phyloP scores from a whole-genome alignment of 2,888 invertebrate species.

The Priocnemis perturbator region DNA sequence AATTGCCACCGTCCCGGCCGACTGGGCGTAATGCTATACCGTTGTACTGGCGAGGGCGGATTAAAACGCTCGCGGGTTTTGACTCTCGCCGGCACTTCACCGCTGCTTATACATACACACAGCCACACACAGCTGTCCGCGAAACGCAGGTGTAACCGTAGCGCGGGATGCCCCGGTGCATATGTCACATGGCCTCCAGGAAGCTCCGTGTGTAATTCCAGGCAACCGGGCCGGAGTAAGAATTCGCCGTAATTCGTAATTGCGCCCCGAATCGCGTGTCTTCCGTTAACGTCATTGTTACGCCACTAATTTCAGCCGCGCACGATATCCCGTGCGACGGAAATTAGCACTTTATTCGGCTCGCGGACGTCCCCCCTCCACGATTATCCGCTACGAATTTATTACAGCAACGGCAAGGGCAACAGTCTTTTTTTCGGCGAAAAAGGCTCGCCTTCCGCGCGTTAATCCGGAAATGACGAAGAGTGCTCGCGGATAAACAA shows the following conservation, averaged over 20 bases:
- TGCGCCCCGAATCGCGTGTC: too few species aligned
- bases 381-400: too few species aligned
- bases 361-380: background rate
- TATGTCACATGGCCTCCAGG: slow-evolving; percentile 28
- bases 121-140: background rate
- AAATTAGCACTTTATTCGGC: slow-evolving; percentile 20
- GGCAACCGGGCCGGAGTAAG: background rate
- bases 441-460: too few species aligned
- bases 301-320: too few species aligned
- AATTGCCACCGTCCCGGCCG: slow-evolving; percentile 45
- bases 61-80: slow-evolving; percentile 57
- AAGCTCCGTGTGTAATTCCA: slow-evolving; percentile 10
- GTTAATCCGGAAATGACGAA: too few species aligned
- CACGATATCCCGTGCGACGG: too few species aligned
- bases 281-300: too few species aligned
- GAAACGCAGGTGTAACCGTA: slow-evolving; percentile 6
- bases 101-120: slow-evolving; percentile 39
- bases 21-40: slow-evolving; percentile 37
- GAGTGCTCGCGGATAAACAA: too few species aligned
- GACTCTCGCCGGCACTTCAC: slow-evolving; percentile 41
- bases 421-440: too few species aligned
- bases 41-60: slow-evolving; percentile 47
- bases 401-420: too few species aligned
- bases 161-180: slow-evolving; percentile 2
- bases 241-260: too few species aligned